These are phyloP conservation scores for Scotopteryx bipunctaria DNA, from an alignment of 2,888 invertebrate species.

Conservation along the genomic window DNA sequence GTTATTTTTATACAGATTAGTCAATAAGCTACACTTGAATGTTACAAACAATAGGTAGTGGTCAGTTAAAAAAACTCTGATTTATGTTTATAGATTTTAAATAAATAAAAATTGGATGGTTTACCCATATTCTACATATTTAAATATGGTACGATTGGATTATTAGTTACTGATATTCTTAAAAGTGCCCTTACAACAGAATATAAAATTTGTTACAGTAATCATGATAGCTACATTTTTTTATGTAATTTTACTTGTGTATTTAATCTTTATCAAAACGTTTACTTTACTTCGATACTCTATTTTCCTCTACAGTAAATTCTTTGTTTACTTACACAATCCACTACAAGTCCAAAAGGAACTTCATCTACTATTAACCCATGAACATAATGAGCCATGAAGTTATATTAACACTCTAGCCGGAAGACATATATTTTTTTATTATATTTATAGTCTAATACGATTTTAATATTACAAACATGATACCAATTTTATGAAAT, in stretches of 20 bases:
- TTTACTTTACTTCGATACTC: constrained; percentile 37
- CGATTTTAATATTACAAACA: constrained; percentile 39
- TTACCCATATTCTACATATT: too few relatives aligned
- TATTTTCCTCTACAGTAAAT: constrained; percentile 70
- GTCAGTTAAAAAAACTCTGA: too few relatives aligned
- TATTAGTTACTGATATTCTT: too few relatives aligned
- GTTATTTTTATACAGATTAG: too few relatives aligned
- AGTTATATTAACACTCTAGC: constrained; percentile 69
- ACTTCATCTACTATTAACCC: constrained; percentile 57
- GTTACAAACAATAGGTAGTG: too few relatives aligned
- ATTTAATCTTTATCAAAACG: constrained; percentile 55
- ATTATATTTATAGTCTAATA: constrained; percentile 56
- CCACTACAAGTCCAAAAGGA: constrained; percentile 72
- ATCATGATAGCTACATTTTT: background rate
- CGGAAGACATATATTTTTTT: constrained; percentile 80
- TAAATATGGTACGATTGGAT: too few relatives aligned
- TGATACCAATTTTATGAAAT: background rate
- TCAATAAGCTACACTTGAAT: too few relatives aligned
- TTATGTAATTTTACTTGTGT: constrained; percentile 40
- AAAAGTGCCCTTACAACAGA: too few relatives aligned
- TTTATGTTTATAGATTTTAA: too few relatives aligned
- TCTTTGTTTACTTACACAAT: constrained; percentile 66
- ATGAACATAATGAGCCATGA: constrained; percentile 68
- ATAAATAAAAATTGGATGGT: too few relatives aligned
- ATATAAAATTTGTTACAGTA: too few relatives aligned